Base-by-base conservation (phyloP, 2,797 vertebrate genomes). In the Rhincodon typus region DNA sequence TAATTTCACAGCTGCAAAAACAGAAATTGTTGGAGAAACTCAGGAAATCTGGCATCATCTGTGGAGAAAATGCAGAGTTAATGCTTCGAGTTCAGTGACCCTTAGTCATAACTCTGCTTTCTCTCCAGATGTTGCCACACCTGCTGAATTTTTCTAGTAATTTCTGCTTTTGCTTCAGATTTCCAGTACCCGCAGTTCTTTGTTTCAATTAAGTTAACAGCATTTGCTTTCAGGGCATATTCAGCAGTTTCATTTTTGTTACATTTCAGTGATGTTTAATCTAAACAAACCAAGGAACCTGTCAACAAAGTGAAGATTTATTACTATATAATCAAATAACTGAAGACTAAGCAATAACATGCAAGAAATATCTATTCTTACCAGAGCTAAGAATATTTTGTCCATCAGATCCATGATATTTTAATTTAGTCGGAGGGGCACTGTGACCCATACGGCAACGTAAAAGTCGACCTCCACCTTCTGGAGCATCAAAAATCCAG, bases 401-500 rank as follows among this genome's bases (percentile, higher is more conserved):
- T 70, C 99, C 99, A 0, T 98, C 98, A 82, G 98, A 98, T 79
- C 98, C 98, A 23, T 99, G 98, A 96, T 99, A 98, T 96, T 96
- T 97, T 96, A 99, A 98, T 96, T 97, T 98, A 94, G 98, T 98
- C 96, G 99, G 98, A 0, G 99, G 98, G 66, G 99, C 98, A 19
- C 98, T 98, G 95, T 99, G 99, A 93, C 99, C 99, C 96, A 98
- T 97, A 67, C 99, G 98, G 96, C 97, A 97, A 96, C 98, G 98
- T 91, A 99, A 96, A 8, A 99, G 96, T 21, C 99, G 98, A 46
- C 98, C 98, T 95, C 97, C 97, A 13, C 99, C 98, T 90, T 98
- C 98, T 38, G 98, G 98, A 96, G 98, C 98, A 97, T 99, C 99
- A 97, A 99, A 99, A 97, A 99, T 98, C 99, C 99, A 99, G 50